Base-by-base conservation (phyloP, 2,797 vertebrate genomes). In the Carcharodon carcharias region DNA sequence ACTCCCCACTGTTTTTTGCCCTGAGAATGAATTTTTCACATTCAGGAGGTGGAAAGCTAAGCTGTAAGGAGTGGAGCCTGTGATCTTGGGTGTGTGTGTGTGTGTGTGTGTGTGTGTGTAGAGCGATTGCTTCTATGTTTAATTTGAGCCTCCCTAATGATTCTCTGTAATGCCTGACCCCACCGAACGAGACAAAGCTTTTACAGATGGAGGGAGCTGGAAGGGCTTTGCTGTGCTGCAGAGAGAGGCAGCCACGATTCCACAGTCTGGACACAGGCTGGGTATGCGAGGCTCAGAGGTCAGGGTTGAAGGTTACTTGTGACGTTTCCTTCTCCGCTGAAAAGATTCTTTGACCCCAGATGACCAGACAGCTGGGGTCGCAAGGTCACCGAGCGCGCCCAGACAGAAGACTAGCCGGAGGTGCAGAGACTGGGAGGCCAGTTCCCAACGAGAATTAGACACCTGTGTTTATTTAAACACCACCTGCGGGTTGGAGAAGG, bases 381-480 rank as follows among this genome's bases (percentile, higher is more conserved):
- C 54, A 2, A 16, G 87, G 87, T 89, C 54, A 89, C 8, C 28
- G 54, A 89, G 28, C 26, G 26, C 54, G 9, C 54, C 87, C 87
- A 89, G 87, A 89, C 87, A 89, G 16, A 21, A 23, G 40, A 85
- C 5, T 50, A 26, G 80, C 87, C 87, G 11, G 54, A 56, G 87
- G 87, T 16, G 4, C 14, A 80, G 35, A n/a, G 77, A 50, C 26
- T 89, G 28, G 87, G 87, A 35, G 87, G 12, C 50, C 11, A 77
- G 9, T 45, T 50, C 80, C 21, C 45, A 1, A 50, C 18, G 85
- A 89, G 50, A 89, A 58, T 56, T 14, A 35, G 28, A 89, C 87
- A 89, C 87, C 87, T 89, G 54, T 89, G 87, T 89, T 88, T 89
- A 89, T 89, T 89, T 28, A 89, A 88, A 89, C 50, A 16, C 50